These are phyloP conservation scores for Cervus canadensis DNA, from an alignment of 2,113 vertebrate genomes.

Conservation along the genomic window DNA sequence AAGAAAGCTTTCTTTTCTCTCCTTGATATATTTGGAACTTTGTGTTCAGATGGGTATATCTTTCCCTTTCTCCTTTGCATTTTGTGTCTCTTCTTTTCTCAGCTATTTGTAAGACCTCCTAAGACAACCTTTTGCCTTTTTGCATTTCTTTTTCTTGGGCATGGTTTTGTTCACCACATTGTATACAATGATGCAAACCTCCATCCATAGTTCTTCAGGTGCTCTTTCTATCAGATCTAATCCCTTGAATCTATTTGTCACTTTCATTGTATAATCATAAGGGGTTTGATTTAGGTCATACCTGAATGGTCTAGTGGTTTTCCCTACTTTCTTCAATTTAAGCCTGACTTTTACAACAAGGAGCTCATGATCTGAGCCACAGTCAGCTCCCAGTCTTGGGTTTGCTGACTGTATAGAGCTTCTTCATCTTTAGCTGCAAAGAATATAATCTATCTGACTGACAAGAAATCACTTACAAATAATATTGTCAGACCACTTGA, in stretches of 20 bases:
- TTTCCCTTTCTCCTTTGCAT: not conserved
- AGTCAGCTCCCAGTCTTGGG: not conserved
- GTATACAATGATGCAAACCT: not conserved
- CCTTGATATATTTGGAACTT: not conserved
- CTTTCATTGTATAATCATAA: not conserved
- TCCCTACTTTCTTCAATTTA: not conserved
- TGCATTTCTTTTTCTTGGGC: not conserved
- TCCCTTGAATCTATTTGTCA: not conserved
- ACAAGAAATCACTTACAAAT: not conserved
- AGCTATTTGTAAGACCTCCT: not conserved
- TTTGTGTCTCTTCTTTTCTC: not conserved
- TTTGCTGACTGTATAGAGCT: not conserved
- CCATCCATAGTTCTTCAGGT: not conserved
- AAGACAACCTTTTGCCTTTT: not conserved
- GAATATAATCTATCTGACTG: not conserved
- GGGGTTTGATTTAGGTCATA: not conserved
- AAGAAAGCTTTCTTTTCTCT: not conserved
- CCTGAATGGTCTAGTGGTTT: not conserved
- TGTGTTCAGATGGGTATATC: not conserved
- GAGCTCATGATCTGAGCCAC: not conserved
- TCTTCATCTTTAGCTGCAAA: not conserved
- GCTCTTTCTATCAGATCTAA: not conserved
- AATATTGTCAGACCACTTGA: not conserved
- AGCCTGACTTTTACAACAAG: not conserved
- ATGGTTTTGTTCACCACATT: not conserved